Conservation (phyloP, 2,888 invertebrate species). For the Crioceris asparagi region DNA sequence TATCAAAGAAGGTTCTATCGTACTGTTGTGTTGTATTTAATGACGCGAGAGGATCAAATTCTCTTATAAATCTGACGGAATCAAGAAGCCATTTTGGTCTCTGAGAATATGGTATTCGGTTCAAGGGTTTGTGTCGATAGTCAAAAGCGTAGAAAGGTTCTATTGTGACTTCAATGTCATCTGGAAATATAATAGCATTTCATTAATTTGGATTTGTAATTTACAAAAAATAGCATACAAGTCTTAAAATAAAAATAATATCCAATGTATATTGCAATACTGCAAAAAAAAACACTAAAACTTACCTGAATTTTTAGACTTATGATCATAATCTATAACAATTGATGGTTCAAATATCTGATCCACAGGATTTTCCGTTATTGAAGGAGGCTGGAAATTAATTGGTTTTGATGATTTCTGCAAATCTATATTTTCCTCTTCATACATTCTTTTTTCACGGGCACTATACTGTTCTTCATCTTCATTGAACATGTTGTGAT, state of each 20-base stretch:
- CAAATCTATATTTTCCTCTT: too few relatives aligned
- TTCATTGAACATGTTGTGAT: slow-evolving; percentile 22
- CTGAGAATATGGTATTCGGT: slow-evolving; percentile 36
- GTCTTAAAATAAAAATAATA: too few relatives aligned
- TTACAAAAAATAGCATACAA: background rate
- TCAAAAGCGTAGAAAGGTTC: slow-evolving; percentile 59
- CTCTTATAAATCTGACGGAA: slow-evolving; percentile 29
- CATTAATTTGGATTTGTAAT: background rate
- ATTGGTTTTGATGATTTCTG: too few relatives aligned
- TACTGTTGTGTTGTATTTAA: too few relatives aligned
- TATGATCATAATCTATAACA: slow-evolving; percentile 63
- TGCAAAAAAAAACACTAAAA: background rate
- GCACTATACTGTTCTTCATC: too few relatives aligned
- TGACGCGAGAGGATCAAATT: slow-evolving; percentile 30
- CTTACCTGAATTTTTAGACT: slow-evolving; percentile 42
- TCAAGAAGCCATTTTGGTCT: slow-evolving; percentile 34
- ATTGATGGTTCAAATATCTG: slow-evolving; percentile 48
- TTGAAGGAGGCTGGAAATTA: too few relatives aligned
- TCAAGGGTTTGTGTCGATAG: slow-evolving; percentile 52
- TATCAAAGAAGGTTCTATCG: too few relatives aligned
- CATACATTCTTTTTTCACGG: too few relatives aligned
- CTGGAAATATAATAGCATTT: slow-evolving; percentile 25
- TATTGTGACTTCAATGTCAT: slow-evolving; percentile 40
- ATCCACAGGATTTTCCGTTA: slow-evolving; percentile 7
- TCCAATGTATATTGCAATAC: too few relatives aligned